Evolutionary conservation across 2,888 invertebrate genomes (phyloP).

Genomic region (Bellardia bayeri): DNA sequence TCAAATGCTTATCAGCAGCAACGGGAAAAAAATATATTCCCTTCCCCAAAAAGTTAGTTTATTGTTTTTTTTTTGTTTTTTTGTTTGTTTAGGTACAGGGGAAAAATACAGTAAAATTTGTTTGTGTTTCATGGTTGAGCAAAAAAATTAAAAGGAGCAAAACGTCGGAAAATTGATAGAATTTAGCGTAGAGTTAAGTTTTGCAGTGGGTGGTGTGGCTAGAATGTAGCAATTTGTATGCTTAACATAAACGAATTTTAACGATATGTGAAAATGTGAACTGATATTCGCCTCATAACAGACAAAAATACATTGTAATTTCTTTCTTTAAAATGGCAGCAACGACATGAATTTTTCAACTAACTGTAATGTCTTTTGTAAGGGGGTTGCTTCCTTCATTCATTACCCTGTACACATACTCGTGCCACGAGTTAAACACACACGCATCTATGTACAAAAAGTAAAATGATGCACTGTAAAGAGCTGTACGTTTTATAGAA

Average conservation of each 20-base stretch:
- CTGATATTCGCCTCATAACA: constrained; percentile 75
- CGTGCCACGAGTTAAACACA: background rate
- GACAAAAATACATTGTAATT: background rate
- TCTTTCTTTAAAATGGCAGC: background rate
- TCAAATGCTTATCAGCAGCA: constrained; percentile 7
- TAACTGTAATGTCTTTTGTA: constrained; percentile 37
- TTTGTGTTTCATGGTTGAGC: constrained; percentile 34
- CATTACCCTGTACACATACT: background rate
- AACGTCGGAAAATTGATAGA: constrained; percentile 11
- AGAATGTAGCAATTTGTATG: constrained; percentile 82
- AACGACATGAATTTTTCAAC: constrained; percentile 3
- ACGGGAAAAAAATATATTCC: background rate
- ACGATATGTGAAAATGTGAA: constrained; percentile 83
- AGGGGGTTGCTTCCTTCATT: constrained; percentile 6
- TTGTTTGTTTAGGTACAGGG: constrained; percentile 42
- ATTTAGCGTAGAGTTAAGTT: constrained; percentile 11
- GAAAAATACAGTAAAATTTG: constrained; percentile 43
- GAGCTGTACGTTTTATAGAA: background rate
- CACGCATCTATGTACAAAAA: background rate
- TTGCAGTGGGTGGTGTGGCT: constrained; percentile 17
- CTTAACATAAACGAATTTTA: constrained; percentile 81
- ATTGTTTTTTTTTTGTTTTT: constrained; percentile 45
- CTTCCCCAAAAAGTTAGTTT: constrained; percentile 5
- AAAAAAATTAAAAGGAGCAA: constrained; percentile 15
- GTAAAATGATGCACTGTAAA: background rate